phyloP scores from a whole-genome alignment of 2,113 vertebrate species.

The Tachysurus fulvidraco region DNA sequence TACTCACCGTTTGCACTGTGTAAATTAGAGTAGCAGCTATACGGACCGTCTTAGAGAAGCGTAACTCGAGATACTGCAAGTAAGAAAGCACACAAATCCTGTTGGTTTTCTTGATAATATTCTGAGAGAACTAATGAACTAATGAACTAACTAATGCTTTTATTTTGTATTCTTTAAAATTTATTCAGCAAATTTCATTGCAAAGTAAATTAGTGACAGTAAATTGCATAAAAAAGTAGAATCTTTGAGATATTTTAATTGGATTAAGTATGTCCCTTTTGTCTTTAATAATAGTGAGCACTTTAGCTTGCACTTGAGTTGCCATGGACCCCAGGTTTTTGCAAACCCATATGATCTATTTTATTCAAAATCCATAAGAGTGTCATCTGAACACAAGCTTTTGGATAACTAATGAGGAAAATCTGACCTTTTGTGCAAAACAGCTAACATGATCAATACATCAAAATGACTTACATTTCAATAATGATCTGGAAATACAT shows the following conservation, averaged over 20 bases:
- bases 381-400: no score
- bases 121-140: not conserved
- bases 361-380: not conserved
- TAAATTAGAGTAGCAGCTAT: slow-evolving; percentile 78
- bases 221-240: not conserved
- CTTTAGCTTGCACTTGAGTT: not conserved
- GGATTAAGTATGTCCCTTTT: not conserved
- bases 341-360: not conserved
- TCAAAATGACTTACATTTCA: no score
- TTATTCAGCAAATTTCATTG: no score
- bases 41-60: slow-evolving; percentile 78
- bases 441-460: no score
- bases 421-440: no score
- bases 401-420: no score
- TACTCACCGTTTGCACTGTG: slow-evolving; percentile 77
- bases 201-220: not conserved
- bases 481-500: no score
- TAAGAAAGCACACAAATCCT: slow-evolving; percentile 42
- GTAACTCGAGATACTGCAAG: slow-evolving; percentile 77
- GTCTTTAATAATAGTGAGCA: no score
- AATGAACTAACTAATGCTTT: no score
- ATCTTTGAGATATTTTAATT: not conserved
- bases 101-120: not conserved
- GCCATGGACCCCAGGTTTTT: not conserved
- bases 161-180: not conserved